Evolutionary conservation across 2,797 vertebrate genomes (phyloP).

Genomic region (Aratinga solstitialis): DNA sequence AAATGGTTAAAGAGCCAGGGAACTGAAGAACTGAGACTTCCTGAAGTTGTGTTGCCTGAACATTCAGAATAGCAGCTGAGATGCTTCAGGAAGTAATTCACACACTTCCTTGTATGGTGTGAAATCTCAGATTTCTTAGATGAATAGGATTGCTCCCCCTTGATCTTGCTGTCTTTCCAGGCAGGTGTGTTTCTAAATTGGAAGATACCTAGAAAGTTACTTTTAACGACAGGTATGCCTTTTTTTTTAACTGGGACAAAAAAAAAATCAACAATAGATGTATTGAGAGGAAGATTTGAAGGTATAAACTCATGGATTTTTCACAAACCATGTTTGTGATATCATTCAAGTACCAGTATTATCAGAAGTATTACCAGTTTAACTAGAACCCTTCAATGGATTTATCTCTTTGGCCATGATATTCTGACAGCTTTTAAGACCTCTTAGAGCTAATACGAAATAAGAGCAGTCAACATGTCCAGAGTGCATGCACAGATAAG

Average conservation of each 20-base stretch:
- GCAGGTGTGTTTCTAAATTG: not conserved
- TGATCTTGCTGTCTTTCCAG: not conserved
- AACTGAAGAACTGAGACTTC: not conserved
- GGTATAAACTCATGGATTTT: not conserved
- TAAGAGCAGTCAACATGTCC: not conserved
- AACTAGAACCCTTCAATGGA: not conserved
- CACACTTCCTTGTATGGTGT: not conserved
- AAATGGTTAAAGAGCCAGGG: not conserved
- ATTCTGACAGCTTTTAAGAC: not conserved
- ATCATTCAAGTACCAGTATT: too few species aligned
- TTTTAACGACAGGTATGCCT: not conserved
- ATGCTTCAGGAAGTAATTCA: not conserved
- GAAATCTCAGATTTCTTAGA: not conserved
- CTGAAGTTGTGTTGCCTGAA: not conserved
- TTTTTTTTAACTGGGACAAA: not conserved
- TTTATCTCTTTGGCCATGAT: not conserved
- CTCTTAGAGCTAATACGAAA: not conserved
- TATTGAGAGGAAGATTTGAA: not conserved
- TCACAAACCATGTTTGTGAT: not conserved
- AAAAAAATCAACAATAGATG: not conserved
- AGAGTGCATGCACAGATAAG: not conserved
- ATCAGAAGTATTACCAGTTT: not conserved
- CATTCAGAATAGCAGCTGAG: not conserved
- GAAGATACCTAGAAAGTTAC: not conserved
- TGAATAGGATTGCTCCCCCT: not conserved